Percentiles rank a stretch among this genome's conserved stretches.
Conservation (phyloP, 1,140 invertebrate species). For the Cydia strobilella region DNA sequence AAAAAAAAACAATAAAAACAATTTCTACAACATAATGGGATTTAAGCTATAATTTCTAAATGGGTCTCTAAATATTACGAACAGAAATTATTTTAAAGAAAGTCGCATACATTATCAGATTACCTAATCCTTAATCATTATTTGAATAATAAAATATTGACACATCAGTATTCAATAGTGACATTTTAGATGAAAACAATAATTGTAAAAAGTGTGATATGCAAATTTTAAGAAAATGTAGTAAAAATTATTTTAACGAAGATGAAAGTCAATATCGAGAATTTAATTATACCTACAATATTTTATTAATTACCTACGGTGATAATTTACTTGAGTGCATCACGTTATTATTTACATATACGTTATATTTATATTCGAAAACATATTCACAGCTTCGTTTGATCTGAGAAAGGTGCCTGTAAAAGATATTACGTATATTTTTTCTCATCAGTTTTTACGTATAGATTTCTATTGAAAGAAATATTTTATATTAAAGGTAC, state of each 20-base stretch:
- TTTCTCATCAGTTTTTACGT: background rate
- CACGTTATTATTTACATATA: slow-evolving; percentile 25
- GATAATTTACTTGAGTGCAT: slow-evolving; percentile 26
- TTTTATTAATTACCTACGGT: slow-evolving; percentile 3
- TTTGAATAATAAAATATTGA: background rate
- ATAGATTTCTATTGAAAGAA: background rate
- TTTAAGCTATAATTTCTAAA: too few species aligned
- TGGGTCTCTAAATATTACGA: too few species aligned
- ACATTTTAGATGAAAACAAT: background rate
- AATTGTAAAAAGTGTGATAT: background rate
- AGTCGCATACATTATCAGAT: background rate
- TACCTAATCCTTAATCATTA: background rate
- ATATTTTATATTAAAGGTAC: background rate
- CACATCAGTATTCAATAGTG: background rate
- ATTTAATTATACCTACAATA: slow-evolving; percentile 8
- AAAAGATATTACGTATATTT: slow-evolving; percentile 19
- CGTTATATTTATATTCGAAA: slow-evolving; percentile 1
- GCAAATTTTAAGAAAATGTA: background rate
- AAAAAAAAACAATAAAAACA: too few species aligned
- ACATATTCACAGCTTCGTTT: slow-evolving; percentile 28
- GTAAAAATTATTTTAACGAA: background rate
- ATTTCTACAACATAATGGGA: too few species aligned
- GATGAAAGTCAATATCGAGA: background rate
- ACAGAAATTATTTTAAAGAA: too few species aligned
- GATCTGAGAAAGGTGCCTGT: background rate